A percentile compares a stretch with the other conserved stretches of the same genome.
Evolutionary conservation across 2,888 invertebrate genomes (phyloP).

Genomic region (Chirona hameri): DNA sequence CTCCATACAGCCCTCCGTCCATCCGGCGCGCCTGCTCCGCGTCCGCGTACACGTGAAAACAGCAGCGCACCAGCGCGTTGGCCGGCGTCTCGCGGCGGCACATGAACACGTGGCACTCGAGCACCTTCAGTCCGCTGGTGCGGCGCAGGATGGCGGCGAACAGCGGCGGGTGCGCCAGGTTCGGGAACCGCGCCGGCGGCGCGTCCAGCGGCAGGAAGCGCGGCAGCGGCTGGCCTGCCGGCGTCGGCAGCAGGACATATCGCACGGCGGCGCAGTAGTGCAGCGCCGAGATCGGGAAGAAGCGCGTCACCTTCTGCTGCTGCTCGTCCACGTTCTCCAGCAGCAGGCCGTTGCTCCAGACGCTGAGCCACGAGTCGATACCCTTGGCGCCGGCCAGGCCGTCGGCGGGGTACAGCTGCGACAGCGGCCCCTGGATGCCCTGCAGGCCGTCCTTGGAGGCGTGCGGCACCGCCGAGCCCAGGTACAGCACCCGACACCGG

Average conservation of each 20-base stretch:
- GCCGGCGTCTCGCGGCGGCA: constrained; percentile 95
- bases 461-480: constrained; percentile 94
- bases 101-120: constrained; percentile 98
- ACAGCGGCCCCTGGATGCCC: constrained; percentile 93
- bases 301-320: constrained; percentile 86
- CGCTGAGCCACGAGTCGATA: constrained; percentile 93
- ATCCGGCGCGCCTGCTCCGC: constrained; percentile 84
- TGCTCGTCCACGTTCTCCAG: constrained; percentile 95
- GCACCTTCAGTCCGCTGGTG: constrained; percentile 93
- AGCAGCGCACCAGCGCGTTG: constrained; percentile 92
- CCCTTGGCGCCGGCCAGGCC: constrained; percentile 82
- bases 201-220: constrained; percentile 93
- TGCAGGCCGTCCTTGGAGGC: constrained; percentile 97
- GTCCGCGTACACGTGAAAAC: constrained; percentile 96
- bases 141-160: constrained; percentile 94
- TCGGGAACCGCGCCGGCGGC: constrained; percentile 88
- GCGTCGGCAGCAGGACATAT: constrained; percentile 69
- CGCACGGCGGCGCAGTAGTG: constrained; percentile 95
- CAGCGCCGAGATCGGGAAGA: constrained; percentile 91
- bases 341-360: constrained; percentile 91
- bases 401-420: constrained; percentile 92
- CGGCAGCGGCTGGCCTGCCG: constrained; percentile 55
- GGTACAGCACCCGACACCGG: constrained; percentile 91
- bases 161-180: constrained; percentile 95
- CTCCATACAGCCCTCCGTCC: constrained; percentile 46